Percentiles rank a stretch among this genome's conserved stretches.
Evolutionary conservation across 2,113 vertebrate species (phyloP).

Genomic region (Aviceda subcristata): DNA sequence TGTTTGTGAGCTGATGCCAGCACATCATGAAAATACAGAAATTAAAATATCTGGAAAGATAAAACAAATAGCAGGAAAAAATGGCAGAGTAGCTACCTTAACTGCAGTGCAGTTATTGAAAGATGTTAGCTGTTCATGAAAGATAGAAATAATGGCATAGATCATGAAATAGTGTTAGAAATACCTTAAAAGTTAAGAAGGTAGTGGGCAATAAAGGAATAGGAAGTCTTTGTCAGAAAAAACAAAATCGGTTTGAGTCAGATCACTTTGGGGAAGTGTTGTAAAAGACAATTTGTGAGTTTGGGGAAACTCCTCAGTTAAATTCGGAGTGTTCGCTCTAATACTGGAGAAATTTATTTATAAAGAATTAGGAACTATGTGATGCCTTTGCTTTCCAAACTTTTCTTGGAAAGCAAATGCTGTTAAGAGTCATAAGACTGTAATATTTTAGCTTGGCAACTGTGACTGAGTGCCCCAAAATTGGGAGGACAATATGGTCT

Average conservation of each 20-base stretch:
- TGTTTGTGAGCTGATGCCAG: background rate
- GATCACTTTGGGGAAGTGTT: background rate
- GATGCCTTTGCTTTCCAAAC: background rate
- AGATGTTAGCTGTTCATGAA: background rate
- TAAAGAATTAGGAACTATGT: background rate
- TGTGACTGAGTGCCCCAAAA: background rate
- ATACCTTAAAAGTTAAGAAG: background rate
- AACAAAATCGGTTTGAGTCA: background rate
- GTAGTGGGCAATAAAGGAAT: background rate
- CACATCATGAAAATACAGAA: background rate
- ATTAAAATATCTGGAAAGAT: background rate
- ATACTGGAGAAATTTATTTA: background rate
- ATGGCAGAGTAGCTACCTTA: background rate
- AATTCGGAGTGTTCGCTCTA: background rate
- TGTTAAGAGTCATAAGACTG: background rate
- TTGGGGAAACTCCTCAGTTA: background rate
- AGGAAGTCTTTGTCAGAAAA: background rate
- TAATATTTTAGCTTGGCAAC: background rate
- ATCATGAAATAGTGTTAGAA: background rate
- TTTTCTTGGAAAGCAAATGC: background rate
- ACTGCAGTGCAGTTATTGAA: background rate
- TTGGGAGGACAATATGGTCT: background rate
- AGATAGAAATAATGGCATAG: background rate
- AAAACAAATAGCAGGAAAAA: background rate
- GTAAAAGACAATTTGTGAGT: background rate